These are phyloP conservation scores for Sarcophaga caerulescens DNA, from an alignment of 2,888 invertebrate species.

Conservation along the genomic window DNA sequence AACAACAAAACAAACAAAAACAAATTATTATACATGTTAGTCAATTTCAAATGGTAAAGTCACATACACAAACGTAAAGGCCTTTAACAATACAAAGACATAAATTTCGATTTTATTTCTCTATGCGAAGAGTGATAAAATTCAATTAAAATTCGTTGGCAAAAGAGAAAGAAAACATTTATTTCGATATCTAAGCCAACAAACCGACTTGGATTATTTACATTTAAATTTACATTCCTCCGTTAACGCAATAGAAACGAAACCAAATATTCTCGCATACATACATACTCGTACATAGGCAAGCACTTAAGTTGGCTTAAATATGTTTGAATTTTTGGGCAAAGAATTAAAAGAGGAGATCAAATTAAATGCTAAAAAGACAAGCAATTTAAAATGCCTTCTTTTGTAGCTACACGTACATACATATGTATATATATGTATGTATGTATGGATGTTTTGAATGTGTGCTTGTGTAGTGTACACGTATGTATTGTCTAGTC, in stretches of 20 bases:
- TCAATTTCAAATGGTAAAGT: neutral
- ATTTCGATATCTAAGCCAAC: slow-evolving; percentile 10
- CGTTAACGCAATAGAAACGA: too few relatives aligned
- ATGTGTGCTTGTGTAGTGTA: neutral
- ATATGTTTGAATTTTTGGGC: too few relatives aligned
- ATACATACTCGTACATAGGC: neutral
- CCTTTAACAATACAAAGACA: slow-evolving; percentile 2
- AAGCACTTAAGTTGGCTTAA: too few relatives aligned
- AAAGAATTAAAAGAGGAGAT: slow-evolving; percentile 13
- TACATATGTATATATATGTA: neutral
- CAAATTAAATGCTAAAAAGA: slow-evolving; percentile 45
- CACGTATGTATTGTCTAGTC: neutral
- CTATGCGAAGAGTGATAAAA: slow-evolving; percentile 51
- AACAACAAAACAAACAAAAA: too few relatives aligned
- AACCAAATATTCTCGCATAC: neutral
- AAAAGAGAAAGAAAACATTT: neutral
- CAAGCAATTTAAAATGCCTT: slow-evolving; percentile 47
- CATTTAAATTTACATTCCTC: neutral
- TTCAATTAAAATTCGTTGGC: slow-evolving; percentile 47
- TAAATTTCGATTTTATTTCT: slow-evolving; percentile 1
- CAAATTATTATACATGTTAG: neutral
- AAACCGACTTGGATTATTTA: neutral
- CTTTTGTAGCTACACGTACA: neutral
- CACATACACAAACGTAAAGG: too few relatives aligned
- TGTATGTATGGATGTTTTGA: neutral